Evolutionary conservation across 2,888 invertebrate genomes (phyloP).

Genomic region (Didymodactylos carnosus): DNA sequence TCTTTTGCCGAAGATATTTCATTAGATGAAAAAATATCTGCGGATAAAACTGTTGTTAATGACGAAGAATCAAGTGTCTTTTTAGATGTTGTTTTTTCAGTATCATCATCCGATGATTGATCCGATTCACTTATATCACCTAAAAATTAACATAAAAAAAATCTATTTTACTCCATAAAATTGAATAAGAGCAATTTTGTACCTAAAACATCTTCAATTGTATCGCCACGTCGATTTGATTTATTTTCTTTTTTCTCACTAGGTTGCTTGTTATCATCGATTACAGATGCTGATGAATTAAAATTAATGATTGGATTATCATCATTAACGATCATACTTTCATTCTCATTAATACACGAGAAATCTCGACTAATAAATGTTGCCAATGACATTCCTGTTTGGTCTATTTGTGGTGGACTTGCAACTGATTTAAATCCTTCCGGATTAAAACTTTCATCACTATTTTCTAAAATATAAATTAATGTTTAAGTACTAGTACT

Average conservation of each 20-base stretch:
- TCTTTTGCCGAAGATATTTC: background rate
- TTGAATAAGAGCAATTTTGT: background rate
- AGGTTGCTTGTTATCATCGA: no score
- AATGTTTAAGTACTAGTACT: background rate
- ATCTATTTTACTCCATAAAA: background rate
- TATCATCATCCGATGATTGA: background rate
- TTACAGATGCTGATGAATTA: no score
- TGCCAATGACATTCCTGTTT: background rate
- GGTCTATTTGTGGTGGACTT: background rate
- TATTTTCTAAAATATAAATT: background rate
- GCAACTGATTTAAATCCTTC: no score
- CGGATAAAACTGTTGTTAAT: conserved; percentile 14
- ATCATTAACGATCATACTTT: no score
- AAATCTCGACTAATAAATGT: background rate
- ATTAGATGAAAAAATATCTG: background rate
- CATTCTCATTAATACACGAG: no score
- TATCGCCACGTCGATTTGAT: background rate
- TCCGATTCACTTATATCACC: background rate
- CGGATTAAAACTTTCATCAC: no score
- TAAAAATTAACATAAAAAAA: background rate
- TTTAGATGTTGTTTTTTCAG: background rate
- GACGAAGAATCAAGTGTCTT: background rate
- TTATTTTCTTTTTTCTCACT: no score
- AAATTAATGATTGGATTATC: no score
- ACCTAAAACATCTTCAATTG: background rate